phyloP scores from a whole-genome alignment of 2,797 vertebrate species.

The Ataeniobius toweri region DNA sequence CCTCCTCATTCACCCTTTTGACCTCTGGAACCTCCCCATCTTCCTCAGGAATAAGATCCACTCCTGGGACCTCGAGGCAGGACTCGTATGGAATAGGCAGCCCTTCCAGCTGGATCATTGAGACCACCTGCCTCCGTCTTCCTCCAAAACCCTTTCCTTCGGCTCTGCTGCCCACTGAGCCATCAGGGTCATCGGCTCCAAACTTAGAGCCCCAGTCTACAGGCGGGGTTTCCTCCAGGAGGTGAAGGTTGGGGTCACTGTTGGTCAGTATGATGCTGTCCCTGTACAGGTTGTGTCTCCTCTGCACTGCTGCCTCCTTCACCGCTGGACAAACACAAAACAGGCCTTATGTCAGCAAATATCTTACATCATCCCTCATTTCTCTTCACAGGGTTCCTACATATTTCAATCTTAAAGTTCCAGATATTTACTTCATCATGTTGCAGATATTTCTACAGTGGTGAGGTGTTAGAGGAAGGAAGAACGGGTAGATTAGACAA shows the following conservation, averaged over 20 bases:
- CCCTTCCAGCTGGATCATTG: slow-evolving; percentile 88
- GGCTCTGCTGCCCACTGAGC: not conserved
- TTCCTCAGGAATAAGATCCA: slow-evolving; percentile 81
- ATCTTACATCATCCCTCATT: not conserved
- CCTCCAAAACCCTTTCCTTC: slow-evolving; percentile 46
- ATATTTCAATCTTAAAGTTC: not conserved
- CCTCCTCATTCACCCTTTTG: slow-evolving; percentile 30
- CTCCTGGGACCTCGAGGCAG: slow-evolving; percentile 78
- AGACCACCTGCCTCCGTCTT: slow-evolving; percentile 90
- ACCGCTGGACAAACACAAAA: slow-evolving; percentile 81
- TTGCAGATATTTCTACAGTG: not conserved
- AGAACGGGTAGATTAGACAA: no score
- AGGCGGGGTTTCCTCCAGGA: slow-evolving; percentile 80
- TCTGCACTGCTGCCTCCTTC: slow-evolving; percentile 94
- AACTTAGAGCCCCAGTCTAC: slow-evolving; percentile 89
- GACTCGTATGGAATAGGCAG: slow-evolving; percentile 79
- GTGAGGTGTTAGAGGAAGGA: no score
- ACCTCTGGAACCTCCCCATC: slow-evolving; percentile 8
- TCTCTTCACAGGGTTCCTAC: not conserved
- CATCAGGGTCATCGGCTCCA: slow-evolving; percentile 29
- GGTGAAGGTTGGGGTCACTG: slow-evolving; percentile 94
- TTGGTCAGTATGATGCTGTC: slow-evolving; percentile 94
- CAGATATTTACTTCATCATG: not conserved
- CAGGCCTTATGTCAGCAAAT: no score
- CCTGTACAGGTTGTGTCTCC: slow-evolving; percentile 94